Percentiles rank a stretch among this genome's conserved stretches.
phyloP scores from a whole-genome alignment of 2,888 invertebrate species.

The Hirtodrosophila confusa region DNA sequence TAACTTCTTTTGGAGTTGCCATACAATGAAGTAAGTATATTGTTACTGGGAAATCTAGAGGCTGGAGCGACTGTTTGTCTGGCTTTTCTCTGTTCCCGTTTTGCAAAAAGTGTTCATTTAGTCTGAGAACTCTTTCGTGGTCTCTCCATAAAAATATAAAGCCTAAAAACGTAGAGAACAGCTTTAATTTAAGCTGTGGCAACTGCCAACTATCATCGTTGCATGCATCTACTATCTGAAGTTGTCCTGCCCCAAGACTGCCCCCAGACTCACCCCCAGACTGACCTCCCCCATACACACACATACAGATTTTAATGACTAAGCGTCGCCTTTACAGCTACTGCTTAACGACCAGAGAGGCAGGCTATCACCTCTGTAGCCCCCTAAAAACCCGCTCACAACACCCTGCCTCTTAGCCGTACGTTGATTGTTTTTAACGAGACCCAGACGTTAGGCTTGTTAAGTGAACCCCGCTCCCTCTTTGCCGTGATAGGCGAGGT shows the following conservation, averaged over 20 bases:
- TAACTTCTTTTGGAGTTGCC: too few relatives aligned
- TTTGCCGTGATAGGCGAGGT: conserved; percentile 2
- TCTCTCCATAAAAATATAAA: too few relatives aligned
- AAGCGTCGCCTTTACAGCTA: conserved; percentile 56
- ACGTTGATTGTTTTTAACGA: conserved; percentile 60
- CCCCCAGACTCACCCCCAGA: conserved; percentile 5
- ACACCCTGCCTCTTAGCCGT: not conserved
- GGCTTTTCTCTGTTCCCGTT: too few relatives aligned
- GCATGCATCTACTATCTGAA: conserved; percentile 37
- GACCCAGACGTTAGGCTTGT: conserved; percentile 47
- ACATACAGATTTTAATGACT: conserved; percentile 52
- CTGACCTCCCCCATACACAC: not conserved
- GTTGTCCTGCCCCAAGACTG: conserved; percentile 14
- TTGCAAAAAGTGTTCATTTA: too few relatives aligned
- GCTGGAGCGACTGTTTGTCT: too few relatives aligned
- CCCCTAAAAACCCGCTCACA: not conserved
- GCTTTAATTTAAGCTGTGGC: conserved; percentile 25
- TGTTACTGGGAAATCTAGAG: too few relatives aligned
- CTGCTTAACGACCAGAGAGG: conserved; percentile 56
- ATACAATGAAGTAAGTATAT: too few relatives aligned
- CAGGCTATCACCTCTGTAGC: conserved; percentile 9
- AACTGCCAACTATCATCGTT: conserved; percentile 28
- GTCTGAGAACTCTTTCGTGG: too few relatives aligned
- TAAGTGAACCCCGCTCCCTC: not conserved
- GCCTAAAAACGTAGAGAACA: not conserved